Evolutionary conservation across 2,113 vertebrate species (phyloP).

Genomic region (Thryonomys swinderianus): DNA sequence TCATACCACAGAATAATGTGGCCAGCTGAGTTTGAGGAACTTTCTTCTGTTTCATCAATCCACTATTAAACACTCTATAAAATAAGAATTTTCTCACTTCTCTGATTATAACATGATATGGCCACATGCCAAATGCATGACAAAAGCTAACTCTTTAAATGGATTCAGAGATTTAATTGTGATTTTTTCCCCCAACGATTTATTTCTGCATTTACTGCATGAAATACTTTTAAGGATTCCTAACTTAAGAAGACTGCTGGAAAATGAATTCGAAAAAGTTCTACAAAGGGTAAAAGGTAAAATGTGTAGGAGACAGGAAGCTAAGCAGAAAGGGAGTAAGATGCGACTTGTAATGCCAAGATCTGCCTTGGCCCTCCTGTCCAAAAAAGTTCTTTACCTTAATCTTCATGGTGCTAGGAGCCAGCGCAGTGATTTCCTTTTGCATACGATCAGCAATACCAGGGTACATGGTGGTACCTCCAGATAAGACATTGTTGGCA

Average conservation of each 20-base stretch:
- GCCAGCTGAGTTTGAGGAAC: not conserved
- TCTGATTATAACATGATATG: not conserved
- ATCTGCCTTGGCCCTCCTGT: not conserved
- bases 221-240: constrained; percentile 33
- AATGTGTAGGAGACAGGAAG: not conserved
- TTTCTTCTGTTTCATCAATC: not conserved
- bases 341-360: not conserved
- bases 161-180: not conserved
- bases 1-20: not conserved
- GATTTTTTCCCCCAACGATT: not conserved
- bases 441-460: constrained; percentile 97
- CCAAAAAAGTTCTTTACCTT: constrained; percentile 87
- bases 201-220: constrained; percentile 42
- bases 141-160: constrained; percentile 6
- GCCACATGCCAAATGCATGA: not conserved
- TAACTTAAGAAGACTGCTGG: not conserved
- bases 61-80: not conserved
- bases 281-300: constrained; percentile 10
- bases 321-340: not conserved
- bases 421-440: constrained; percentile 96
- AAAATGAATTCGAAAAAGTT: not conserved
- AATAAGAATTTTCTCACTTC: not conserved
- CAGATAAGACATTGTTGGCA: constrained; percentile 96
- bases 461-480: constrained; percentile 96
- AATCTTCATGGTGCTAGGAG: constrained; percentile 97